These are phyloP conservation scores for Festucalex cinctus DNA, from an alignment of 2,113 vertebrate genomes.

Conservation along the genomic window DNA sequence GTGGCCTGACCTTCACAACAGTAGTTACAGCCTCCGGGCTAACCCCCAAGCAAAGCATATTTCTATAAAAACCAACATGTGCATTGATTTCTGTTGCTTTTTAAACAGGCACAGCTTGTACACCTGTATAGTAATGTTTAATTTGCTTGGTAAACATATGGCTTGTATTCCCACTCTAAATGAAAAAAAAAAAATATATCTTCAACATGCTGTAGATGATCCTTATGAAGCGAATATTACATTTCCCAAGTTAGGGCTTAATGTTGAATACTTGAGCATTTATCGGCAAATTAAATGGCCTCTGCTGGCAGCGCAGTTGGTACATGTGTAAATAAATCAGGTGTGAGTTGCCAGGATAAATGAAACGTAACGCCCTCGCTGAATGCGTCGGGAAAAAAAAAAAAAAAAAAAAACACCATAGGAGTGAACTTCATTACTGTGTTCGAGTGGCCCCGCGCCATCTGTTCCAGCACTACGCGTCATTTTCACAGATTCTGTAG, in stretches of 20 bases:
- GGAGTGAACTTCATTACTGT: slow-evolving; percentile 54
- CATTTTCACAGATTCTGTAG: slow-evolving; percentile 48
- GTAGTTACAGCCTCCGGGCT: not conserved
- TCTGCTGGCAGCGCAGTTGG: slow-evolving; percentile 12
- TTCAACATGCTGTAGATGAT: slow-evolving; percentile 22
- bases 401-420: slow-evolving; percentile 3
- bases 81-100: not conserved
- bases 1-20: not conserved
- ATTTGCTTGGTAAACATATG: slow-evolving; percentile 19
- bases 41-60: not conserved
- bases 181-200: slow-evolving; percentile 16
- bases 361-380: slow-evolving; percentile 42
- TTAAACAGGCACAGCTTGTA: slow-evolving; percentile 26
- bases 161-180: slow-evolving; percentile 14
- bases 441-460: slow-evolving; percentile 62
- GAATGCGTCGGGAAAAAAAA: slow-evolving; percentile 48
- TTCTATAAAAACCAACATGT: slow-evolving; percentile 33
- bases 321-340: slow-evolving; percentile 46
- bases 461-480: slow-evolving; percentile 62
- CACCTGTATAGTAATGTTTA: slow-evolving; percentile 28
- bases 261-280: slow-evolving; percentile 33
- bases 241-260: not conserved
- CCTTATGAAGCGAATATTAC: slow-evolving; percentile 3
- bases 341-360: slow-evolving; percentile 50
- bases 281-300: slow-evolving; percentile 21